Evolutionary conservation across 2,113 vertebrate genomes (phyloP).

Genomic region (Clupea harengus): DNA sequence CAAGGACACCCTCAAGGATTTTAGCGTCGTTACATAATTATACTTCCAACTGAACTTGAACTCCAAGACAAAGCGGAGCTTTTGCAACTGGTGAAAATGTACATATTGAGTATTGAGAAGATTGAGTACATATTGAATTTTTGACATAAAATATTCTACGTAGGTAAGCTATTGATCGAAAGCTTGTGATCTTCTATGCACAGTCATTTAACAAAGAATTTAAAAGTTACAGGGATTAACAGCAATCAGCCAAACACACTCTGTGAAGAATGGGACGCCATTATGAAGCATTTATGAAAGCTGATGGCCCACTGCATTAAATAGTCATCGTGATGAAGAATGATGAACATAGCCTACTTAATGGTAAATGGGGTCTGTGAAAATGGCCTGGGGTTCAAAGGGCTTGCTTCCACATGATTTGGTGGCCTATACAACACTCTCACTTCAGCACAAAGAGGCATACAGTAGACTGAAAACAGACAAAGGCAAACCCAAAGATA

Average conservation of each 20-base stretch:
- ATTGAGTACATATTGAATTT: neutral
- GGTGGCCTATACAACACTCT: neutral
- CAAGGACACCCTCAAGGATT: neutral
- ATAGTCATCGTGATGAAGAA: neutral
- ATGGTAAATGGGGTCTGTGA: neutral
- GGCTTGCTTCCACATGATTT: neutral
- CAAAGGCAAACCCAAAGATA: slow-evolving; percentile 6
- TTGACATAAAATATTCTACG: neutral
- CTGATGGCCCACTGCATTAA: neutral
- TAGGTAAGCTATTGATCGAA: neutral
- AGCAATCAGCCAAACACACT: neutral
- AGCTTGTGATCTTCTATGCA: neutral
- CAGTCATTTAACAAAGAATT: neutral
- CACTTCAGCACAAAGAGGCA: neutral
- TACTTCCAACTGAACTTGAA: neutral
- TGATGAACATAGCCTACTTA: neutral
- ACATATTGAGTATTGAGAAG: neutral
- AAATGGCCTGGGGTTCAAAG: neutral
- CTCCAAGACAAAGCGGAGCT: neutral
- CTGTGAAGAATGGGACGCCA: neutral
- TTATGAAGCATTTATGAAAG: neutral
- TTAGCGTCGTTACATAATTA: neutral
- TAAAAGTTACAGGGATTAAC: neutral
- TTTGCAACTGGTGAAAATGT: neutral
- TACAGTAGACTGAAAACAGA: neutral